Evolutionary conservation across 2,888 invertebrate species (phyloP).

Genomic region (Dioctria rufipes): DNA sequence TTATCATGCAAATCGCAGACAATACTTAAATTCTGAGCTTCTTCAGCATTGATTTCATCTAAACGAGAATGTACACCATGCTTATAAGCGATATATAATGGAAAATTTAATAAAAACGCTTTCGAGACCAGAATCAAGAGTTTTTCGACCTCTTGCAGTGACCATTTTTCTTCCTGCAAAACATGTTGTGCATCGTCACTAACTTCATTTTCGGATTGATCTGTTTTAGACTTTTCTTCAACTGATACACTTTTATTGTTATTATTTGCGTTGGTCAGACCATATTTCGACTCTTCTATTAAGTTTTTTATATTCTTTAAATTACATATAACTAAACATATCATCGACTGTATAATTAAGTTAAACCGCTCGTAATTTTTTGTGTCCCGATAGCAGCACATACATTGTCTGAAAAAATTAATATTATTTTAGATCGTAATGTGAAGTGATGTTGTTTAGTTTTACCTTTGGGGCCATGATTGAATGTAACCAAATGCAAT

Average conservation of each 20-base stretch:
- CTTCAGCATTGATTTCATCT: constrained; percentile 88
- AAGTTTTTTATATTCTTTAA: constrained; percentile 81
- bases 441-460: neutral
- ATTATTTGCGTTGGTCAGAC: constrained; percentile 62
- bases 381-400: constrained; percentile 93
- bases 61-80: constrained; percentile 85
- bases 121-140: constrained; percentile 90
- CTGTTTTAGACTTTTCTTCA: constrained; percentile 52
- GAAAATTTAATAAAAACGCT: constrained; percentile 91
- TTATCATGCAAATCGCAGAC: constrained; percentile 94
- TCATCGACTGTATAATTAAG: constrained; percentile 88
- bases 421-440: constrained; percentile 6
- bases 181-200: constrained; percentile 48
- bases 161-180: constrained; percentile 75
- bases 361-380: constrained; percentile 95
- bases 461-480: constrained; percentile 91
- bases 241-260: constrained; percentile 43
- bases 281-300: constrained; percentile 71
- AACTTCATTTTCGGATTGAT: constrained; percentile 52
- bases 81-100: constrained; percentile 89
- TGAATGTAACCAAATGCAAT: constrained; percentile 88
- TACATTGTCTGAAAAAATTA: constrained; percentile 82
- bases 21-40: constrained; percentile 74
- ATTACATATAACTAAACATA: constrained; percentile 87
- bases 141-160: constrained; percentile 88